Conservation (phyloP, 2,797 vertebrate species). For the Odontamblyopus rebecca region DNA sequence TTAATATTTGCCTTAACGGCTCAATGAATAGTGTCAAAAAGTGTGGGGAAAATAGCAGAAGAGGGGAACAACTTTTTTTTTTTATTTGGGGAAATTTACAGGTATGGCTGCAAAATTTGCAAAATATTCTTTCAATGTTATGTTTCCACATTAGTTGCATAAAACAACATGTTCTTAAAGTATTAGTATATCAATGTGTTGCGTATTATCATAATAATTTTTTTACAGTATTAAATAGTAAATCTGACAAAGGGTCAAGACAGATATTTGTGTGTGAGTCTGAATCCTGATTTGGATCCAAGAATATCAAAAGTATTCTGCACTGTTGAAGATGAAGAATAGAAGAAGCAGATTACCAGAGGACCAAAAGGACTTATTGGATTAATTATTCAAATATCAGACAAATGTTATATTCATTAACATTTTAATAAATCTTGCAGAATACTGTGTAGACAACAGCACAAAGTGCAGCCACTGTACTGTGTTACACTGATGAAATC, state of each 20-base stretch:
- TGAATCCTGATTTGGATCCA: neutral
- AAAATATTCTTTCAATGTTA: neutral
- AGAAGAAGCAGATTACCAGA: neutral
- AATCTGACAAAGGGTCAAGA: neutral
- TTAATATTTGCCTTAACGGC: constrained; percentile 51
- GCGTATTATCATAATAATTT: neutral
- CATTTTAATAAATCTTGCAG: neutral
- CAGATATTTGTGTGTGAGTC: neutral
- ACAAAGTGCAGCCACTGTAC: neutral
- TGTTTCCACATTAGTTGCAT: neutral
- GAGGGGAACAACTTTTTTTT: constrained; percentile 8
- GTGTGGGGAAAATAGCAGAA: constrained; percentile 26
- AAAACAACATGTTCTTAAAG: neutral
- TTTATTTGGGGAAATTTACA: neutral
- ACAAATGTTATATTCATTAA: no score
- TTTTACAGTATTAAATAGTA: neutral
- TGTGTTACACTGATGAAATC: neutral
- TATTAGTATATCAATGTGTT: neutral
- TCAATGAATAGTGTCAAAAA: constrained; percentile 49
- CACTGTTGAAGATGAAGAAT: neutral
- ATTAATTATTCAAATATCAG: neutral
- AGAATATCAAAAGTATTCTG: neutral
- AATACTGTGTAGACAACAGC: neutral
- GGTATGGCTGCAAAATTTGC: neutral
- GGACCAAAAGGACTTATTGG: neutral